Evolutionary conservation across 2,797 vertebrate species (phyloP), one percentile per base, ranked within the genome.

Genomic region (Myotis findleyi): DNA sequence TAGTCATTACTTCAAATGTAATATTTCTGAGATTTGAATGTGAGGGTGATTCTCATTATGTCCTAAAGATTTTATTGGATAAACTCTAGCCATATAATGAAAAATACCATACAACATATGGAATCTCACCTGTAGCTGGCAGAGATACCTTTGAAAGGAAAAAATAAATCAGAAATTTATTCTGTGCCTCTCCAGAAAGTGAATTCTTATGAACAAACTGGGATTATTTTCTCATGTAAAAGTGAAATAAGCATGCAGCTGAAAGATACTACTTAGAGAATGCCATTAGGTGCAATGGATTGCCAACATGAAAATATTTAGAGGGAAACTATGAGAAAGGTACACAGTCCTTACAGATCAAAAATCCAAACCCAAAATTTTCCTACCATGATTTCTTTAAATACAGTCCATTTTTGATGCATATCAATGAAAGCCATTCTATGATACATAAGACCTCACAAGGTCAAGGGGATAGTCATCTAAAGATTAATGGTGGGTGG

Each of bases 101-200:
- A 57, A 93, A 92, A 95, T 94, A 77, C 38, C 76, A 57, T 11
- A 66, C 38, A 84, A 36, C 81, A 97, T 95, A 93, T 89, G 83
- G 90, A 96, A 95, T 66, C 68, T 84, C 64, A 33, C 88, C 97
- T 94, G 53, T 55, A 41, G 0, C 27, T 97, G 27, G 80, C 71
- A 86, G 2, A 86, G 16, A 72, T 76, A 17, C 17, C 57, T 81
- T 90, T 55, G 59, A 36, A 85, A 92, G 44, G 27, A 36, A 36
- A 36, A 36, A 36, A 36, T 36, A 72, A 81, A 76, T 17, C 66
- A 81, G 41, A 91, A 79, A 83, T 79, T 55, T 76, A 59, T 44
- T 85, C 33, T 38, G 59, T 69, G 51, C 95, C 57, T 77, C 71
- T 75, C 53, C 81, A 93, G 64, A 90, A 87, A 95, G 5, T 49